phyloP scores from a whole-genome alignment of 2,888 invertebrate species.

The Halictus quadricinctus region DNA sequence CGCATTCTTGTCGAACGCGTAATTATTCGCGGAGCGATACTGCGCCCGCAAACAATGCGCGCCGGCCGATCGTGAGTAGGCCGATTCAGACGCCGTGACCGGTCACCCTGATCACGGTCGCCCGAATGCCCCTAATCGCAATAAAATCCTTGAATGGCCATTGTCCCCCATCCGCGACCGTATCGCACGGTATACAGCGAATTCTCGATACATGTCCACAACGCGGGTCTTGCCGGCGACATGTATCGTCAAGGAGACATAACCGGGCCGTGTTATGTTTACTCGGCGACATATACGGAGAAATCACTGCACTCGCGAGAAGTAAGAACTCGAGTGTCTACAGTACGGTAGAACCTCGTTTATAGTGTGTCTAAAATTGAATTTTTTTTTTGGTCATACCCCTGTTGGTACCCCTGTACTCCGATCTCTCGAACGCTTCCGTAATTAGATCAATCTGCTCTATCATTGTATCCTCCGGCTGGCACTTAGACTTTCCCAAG shows the following conservation, averaged over 20 bases:
- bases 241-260: too few relatives aligned
- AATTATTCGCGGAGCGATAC: conserved; percentile 54
- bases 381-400: too few relatives aligned
- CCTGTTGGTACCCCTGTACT: too few relatives aligned
- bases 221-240: too few relatives aligned
- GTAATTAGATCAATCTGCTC: not conserved
- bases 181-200: not conserved
- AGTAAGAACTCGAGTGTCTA: too few relatives aligned
- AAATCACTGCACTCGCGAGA: too few relatives aligned
- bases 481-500: not conserved
- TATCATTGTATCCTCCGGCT: not conserved
- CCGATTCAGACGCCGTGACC: conserved; percentile 11
- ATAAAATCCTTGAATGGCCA: conserved; percentile 28
- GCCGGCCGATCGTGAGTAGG: conserved; percentile 18
- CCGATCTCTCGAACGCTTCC: not conserved
- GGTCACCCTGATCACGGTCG: conserved; percentile 4
- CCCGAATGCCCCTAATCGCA: conserved; percentile 33
- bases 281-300: too few relatives aligned
- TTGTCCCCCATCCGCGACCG: not conserved
- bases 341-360: too few relatives aligned
- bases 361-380: too few relatives aligned
- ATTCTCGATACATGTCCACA: too few relatives aligned
- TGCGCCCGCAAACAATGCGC: conserved; percentile 41
- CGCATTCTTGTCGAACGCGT: conserved; percentile 45
- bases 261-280: too few relatives aligned